Percentiles rank a stretch among this genome's conserved stretches.
Conservation (phyloP, 2,113 vertebrate genomes). For the Cacatua alba region DNA sequence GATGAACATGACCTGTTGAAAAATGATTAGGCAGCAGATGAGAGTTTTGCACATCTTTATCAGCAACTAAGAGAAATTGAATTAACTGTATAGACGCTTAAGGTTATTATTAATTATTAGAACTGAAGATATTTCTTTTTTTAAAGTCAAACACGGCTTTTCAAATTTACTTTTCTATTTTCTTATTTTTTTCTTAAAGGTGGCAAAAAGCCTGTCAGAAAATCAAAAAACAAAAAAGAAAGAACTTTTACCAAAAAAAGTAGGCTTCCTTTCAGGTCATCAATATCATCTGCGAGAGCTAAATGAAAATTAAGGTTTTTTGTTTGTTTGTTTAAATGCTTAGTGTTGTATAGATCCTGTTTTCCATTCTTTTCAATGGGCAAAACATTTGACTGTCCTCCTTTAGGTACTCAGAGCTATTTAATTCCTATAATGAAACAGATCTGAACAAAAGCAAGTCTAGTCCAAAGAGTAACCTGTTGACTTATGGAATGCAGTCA, state of each 20-base stretch:
- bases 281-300: not conserved
- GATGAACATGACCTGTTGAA: not conserved
- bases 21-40: not conserved
- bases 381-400: not conserved
- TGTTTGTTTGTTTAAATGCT: not conserved
- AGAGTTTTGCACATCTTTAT: not conserved
- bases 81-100: not conserved
- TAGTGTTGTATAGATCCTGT: not conserved
- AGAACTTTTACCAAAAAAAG: not conserved
- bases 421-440: not conserved
- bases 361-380: rapidly evolving
- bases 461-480: not conserved
- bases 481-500: not conserved
- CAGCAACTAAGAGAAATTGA: not conserved
- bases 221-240: not conserved
- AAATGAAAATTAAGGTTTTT: not conserved
- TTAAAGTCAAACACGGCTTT: not conserved
- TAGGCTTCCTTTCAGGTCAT: not conserved
- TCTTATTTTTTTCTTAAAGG: too few relatives aligned
- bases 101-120: not conserved
- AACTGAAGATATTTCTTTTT: not conserved
- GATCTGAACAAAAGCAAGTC: not conserved
- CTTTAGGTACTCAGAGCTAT: not conserved
- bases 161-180: too few relatives aligned
- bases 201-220: not conserved